These are phyloP conservation scores for Pelodytes ibericus DNA, from an alignment of 2,797 vertebrate genomes.

Conservation along the genomic window DNA sequence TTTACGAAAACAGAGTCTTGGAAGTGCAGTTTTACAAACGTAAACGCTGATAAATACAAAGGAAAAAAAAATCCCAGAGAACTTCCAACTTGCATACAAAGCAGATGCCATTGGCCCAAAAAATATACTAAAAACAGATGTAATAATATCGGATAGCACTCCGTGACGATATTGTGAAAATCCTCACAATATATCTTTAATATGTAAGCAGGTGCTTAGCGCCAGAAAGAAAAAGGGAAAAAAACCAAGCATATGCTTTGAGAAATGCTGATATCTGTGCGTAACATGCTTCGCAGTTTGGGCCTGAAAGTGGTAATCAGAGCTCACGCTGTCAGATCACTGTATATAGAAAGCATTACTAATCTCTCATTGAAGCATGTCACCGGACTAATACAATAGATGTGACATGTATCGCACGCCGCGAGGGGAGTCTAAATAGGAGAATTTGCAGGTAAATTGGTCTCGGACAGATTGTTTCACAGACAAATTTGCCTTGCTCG, in stretches of 20 bases:
- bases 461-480: constrained; percentile 40
- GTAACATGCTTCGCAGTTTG: background rate
- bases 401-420: constrained; percentile 27
- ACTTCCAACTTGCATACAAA: background rate
- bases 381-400: constrained; percentile 24
- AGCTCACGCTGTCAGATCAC: background rate
- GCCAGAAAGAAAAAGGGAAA: background rate
- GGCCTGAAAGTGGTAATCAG: background rate
- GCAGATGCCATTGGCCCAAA: constrained; percentile 2
- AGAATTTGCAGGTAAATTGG: constrained; percentile 46
- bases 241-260: constrained; percentile 26
- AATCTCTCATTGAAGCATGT: constrained; percentile 17
- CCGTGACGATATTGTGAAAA: too few species aligned
- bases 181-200: background rate
- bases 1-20: background rate
- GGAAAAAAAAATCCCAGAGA: background rate
- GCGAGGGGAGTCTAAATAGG: constrained; percentile 34
- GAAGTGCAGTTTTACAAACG: background rate
- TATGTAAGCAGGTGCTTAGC: background rate
- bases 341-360: background rate
- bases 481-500: constrained; percentile 48
- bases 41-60: background rate
- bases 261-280: background rate
- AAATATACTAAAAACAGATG: background rate
- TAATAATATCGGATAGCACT: background rate